Conservation (phyloP, 2,113 vertebrate genomes). For the Stegastes partitus region DNA sequence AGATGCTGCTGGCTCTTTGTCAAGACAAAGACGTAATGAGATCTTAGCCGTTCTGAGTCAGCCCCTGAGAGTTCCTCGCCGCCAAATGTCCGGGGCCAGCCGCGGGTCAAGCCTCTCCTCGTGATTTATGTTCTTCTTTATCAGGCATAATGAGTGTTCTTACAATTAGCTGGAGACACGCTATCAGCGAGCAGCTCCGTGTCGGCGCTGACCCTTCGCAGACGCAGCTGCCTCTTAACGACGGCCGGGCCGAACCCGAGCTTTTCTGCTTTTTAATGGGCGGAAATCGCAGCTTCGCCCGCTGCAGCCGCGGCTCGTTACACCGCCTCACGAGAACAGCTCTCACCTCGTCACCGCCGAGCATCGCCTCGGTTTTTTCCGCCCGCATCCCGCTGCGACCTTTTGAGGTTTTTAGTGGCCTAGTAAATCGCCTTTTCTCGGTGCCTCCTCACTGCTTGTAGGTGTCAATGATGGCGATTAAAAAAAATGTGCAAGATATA, state of each 20-base stretch:
- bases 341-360: slow-evolving; percentile 60
- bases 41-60: slow-evolving; percentile 74
- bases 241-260: slow-evolving; percentile 43
- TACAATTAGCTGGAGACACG: slow-evolving; percentile 81
- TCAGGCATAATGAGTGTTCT: slow-evolving; percentile 83
- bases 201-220: slow-evolving; percentile 74
- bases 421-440: slow-evolving; percentile 68
- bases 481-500: slow-evolving; percentile 18
- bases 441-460: slow-evolving; percentile 46
- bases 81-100: slow-evolving; percentile 72
- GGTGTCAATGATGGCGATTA: slow-evolving; percentile 49
- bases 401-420: slow-evolving; percentile 69
- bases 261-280: slow-evolving; percentile 79
- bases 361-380: slow-evolving; percentile 19
- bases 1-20: slow-evolving; percentile 74
- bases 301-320: slow-evolving; percentile 71
- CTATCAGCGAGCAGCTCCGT: slow-evolving; percentile 67
- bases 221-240: slow-evolving; percentile 78
- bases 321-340: slow-evolving; percentile 53
- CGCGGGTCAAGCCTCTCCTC: slow-evolving; percentile 70
- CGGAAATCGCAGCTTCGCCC: slow-evolving; percentile 68
- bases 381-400: slow-evolving; percentile 40
- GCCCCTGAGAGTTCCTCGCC: slow-evolving; percentile 63
- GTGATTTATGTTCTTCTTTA: slow-evolving; percentile 86
- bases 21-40: slow-evolving; percentile 81